A percentile compares a stretch with the other conserved stretches of the same genome.
phyloP scores from a whole-genome alignment of 2,113 vertebrate genomes.

The Gadus chalcogrammus region DNA sequence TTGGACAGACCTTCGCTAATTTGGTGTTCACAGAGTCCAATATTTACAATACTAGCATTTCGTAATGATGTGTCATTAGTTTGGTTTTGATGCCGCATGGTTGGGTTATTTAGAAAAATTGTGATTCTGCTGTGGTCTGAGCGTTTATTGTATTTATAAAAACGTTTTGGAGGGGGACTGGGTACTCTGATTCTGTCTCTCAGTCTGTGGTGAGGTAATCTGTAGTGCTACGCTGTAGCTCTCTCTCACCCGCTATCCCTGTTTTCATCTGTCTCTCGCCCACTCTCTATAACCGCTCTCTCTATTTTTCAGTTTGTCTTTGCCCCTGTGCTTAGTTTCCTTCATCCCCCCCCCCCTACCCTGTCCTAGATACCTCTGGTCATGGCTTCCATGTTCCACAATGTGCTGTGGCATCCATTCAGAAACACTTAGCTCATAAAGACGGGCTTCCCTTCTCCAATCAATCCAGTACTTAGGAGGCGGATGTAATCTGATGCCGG shows the following conservation, averaged over 20 bases:
- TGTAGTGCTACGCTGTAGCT: constrained; percentile 8
- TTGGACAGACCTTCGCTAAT: no score
- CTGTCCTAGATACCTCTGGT: constrained; percentile 53
- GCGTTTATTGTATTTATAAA: no score
- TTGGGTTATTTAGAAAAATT: no score
- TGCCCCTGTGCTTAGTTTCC: constrained; percentile 59
- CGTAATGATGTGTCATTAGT: no score
- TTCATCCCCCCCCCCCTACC: constrained; percentile 49
- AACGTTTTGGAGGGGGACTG: no score
- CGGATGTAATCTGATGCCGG: constrained; percentile 66
- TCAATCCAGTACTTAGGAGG: constrained; percentile 69
- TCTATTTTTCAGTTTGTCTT: constrained; percentile 57
- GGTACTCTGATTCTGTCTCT: no score
- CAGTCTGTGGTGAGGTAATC: no score
- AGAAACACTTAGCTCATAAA: constrained; percentile 69
- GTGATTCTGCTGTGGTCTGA: no score
- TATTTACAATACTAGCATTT: no score
- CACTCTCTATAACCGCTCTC: constrained; percentile 4
- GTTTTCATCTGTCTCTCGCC: not conserved
- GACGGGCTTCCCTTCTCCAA: constrained; percentile 58
- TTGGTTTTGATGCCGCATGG: no score
- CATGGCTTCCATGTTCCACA: constrained; percentile 47
- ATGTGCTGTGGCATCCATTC: constrained; percentile 47
- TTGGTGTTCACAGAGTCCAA: no score
- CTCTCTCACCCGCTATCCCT: not conserved